Conservation (phyloP, 1,140 invertebrate species). For the Dufourea novaeangliae region DNA sequence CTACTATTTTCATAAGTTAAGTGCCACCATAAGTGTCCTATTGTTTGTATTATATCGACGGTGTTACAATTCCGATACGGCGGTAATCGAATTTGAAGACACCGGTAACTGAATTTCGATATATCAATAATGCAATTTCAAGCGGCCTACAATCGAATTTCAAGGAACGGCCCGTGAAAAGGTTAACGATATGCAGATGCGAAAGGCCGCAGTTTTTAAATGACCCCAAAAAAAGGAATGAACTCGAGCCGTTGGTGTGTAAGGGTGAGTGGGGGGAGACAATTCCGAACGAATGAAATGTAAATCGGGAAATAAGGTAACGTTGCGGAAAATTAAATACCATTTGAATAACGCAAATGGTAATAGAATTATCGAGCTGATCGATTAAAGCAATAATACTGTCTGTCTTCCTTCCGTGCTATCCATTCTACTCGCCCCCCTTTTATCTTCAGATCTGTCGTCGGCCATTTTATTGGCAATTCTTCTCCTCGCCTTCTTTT, state of each 20-base stretch:
- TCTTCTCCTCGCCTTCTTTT: conserved; percentile 7
- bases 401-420: conserved; percentile 54
- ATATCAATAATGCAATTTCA: conserved; percentile 51
- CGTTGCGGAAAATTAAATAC: conserved; percentile 80
- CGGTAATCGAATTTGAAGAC: conserved; percentile 32
- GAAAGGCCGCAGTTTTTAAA: conserved; percentile 73
- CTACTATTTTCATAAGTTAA: background rate
- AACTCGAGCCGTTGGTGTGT: conserved; percentile 4
- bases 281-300: conserved; percentile 76
- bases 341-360: conserved; percentile 78
- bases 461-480: background rate
- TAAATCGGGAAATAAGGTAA: conserved; percentile 79
- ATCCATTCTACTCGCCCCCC: conserved; percentile 12
- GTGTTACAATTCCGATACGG: background rate
- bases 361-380: conserved; percentile 76
- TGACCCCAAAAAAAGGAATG: conserved; percentile 59
- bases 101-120: conserved; percentile 35
- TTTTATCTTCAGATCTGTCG: background rate
- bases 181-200: conserved; percentile 78
- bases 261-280: conserved; percentile 45
- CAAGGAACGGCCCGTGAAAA: conserved; percentile 56
- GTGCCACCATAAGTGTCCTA: background rate
- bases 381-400: conserved; percentile 75
- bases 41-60: background rate
- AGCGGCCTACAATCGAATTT: conserved; percentile 39